Percentiles rank a stretch among this genome's conserved stretches.
Conservation (phyloP, 1,140 invertebrate genomes). For the Lycorma delicatula region DNA sequence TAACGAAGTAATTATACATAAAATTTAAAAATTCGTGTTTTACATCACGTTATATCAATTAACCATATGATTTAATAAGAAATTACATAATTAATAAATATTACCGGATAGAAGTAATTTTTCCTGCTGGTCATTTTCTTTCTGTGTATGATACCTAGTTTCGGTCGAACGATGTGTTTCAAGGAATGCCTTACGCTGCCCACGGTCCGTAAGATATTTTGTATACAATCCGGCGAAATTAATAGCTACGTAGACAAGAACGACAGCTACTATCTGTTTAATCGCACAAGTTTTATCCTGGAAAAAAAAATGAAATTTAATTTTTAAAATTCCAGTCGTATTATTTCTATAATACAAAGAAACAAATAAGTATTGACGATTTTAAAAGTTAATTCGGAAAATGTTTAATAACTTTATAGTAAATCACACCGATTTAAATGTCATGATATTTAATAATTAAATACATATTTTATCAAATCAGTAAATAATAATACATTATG, state of each 20-base stretch:
- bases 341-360: too few relatives aligned
- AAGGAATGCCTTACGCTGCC: conserved; percentile 90
- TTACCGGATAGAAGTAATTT: conserved; percentile 77
- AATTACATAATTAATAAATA: conserved; percentile 8
- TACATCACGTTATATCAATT: not conserved
- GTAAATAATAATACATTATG: too few relatives aligned
- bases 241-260: conserved; percentile 72
- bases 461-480: too few relatives aligned
- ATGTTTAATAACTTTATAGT: too few relatives aligned
- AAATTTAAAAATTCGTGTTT: not conserved
- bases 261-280: conserved; percentile 63
- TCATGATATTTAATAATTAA: too few relatives aligned
- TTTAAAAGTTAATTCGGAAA: too few relatives aligned
- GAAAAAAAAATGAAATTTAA: too few relatives aligned
- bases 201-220: conserved; percentile 90
- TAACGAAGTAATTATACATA: too few relatives aligned
- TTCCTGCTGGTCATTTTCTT: conserved; percentile 92
- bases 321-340: too few relatives aligned
- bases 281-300: conserved; percentile 51
- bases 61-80: not conserved
- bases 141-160: conserved; percentile 83
- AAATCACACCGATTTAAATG: too few relatives aligned
- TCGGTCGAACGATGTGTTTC: conserved; percentile 94
- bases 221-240: conserved; percentile 95
- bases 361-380: too few relatives aligned